These are phyloP conservation scores for Leptinotarsa juncta DNA, from an alignment of 2,888 invertebrate genomes.

Conservation along the genomic window DNA sequence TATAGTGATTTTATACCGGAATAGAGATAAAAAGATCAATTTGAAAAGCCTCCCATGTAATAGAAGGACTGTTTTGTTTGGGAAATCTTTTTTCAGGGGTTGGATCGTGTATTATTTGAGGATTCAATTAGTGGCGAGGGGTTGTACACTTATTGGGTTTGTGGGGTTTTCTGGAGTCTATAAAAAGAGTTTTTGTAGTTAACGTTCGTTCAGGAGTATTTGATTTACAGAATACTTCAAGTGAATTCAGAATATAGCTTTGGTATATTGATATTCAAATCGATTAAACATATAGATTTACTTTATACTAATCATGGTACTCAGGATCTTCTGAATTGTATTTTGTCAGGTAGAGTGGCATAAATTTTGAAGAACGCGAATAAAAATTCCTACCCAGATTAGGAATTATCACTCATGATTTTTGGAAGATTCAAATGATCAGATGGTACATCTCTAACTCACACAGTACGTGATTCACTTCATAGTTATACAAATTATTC, in stretches of 20 bases:
- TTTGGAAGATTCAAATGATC: too few species aligned
- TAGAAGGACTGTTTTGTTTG: slow-evolving; percentile 42
- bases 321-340: too few species aligned
- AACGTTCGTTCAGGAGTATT: neutral
- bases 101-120: slow-evolving; percentile 35
- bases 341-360: too few species aligned
- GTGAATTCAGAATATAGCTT: neutral
- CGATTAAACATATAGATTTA: too few species aligned
- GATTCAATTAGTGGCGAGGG: slow-evolving; percentile 43
- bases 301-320: too few species aligned
- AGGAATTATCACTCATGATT: too few species aligned
- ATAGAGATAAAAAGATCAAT: slow-evolving; percentile 48
- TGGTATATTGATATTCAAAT: neutral
- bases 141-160: slow-evolving; percentile 19
- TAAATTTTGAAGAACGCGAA: too few species aligned
- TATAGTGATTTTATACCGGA: slow-evolving; percentile 45
- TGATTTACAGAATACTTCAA: neutral
- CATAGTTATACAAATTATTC: too few species aligned
- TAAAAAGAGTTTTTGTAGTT: slow-evolving; percentile 3
- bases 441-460: too few species aligned
- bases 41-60: slow-evolving; percentile 42
- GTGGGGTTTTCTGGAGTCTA: slow-evolving; percentile 17
- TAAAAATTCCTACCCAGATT: too few species aligned
- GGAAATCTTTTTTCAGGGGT: slow-evolving; percentile 39
- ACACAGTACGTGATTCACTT: too few species aligned